These are phyloP conservation scores for Nephrotoma appendiculata DNA, from an alignment of 2,888 invertebrate species.

Conservation along the genomic window DNA sequence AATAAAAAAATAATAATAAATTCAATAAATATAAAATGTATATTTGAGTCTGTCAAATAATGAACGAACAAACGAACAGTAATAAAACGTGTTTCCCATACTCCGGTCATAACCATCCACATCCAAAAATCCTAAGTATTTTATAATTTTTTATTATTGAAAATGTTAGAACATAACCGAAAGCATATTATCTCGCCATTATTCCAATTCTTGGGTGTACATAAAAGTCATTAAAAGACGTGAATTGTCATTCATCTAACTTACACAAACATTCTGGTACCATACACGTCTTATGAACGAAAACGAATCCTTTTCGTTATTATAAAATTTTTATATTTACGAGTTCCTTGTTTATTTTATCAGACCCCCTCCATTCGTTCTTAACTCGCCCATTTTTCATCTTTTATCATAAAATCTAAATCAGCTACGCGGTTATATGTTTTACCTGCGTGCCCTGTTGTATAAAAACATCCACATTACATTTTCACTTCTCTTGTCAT, in stretches of 20 bases:
- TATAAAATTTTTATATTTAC: background rate
- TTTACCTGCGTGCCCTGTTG: too few relatives aligned
- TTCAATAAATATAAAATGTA: background rate
- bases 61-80: background rate
- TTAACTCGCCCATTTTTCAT: background rate
- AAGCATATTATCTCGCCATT: background rate
- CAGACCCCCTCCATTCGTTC: too few relatives aligned
- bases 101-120: background rate
- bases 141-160: background rate
- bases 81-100: background rate
- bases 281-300: background rate
- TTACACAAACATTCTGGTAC: too few relatives aligned
- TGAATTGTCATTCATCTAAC: background rate
- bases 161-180: background rate
- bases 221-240: background rate
- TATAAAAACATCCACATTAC: background rate
- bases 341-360: background rate
- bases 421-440: background rate
- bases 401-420: background rate
- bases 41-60: background rate
- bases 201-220: background rate
- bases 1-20: background rate
- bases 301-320: background rate
- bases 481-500: background rate
- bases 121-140: background rate